These are phyloP conservation scores for Anthopleura sola DNA, from an alignment of 64 coral and sea anemone genomes.

Conservation along the genomic window DNA sequence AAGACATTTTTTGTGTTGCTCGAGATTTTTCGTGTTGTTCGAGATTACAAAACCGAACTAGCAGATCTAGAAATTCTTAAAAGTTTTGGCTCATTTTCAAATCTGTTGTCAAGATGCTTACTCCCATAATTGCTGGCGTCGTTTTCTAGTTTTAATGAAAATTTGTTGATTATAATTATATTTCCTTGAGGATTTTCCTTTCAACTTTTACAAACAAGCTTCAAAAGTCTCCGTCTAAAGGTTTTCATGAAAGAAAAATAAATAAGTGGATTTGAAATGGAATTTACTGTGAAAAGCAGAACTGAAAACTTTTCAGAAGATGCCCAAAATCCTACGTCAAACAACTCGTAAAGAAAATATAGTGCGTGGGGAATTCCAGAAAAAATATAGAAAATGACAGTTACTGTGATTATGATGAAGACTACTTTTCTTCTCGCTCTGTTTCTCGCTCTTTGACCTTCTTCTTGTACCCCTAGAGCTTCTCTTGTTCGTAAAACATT, in stretches of 20 bases:
- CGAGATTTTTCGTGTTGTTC: no score
- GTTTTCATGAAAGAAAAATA: not conserved
- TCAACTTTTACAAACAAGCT: not conserved
- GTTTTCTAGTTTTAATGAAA: not conserved
- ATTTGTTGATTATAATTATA: not conserved
- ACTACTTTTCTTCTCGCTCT: not conserved
- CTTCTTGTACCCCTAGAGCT: not conserved
- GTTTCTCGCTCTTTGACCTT: not conserved
- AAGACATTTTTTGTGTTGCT: no score
- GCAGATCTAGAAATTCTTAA: not conserved
- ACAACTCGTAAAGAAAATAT: not conserved
- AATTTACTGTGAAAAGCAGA: slow-evolving; percentile 4
- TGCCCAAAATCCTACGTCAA: not conserved
- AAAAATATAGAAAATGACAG: not conserved
- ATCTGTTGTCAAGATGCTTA: not conserved
- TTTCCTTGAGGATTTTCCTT: not conserved
- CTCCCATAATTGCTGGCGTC: not conserved
- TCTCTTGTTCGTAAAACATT: not conserved
- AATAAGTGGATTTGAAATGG: not conserved
- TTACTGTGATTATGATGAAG: not conserved
- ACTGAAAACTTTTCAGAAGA: not conserved
- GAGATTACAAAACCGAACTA: no score
- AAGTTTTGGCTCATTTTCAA: slow-evolving; percentile 2
- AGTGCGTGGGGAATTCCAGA: not conserved
- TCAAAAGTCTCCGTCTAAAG: not conserved